These are phyloP conservation scores for Cuniculus paca DNA, from an alignment of 2,797 vertebrate genomes.

Conservation along the genomic window DNA sequence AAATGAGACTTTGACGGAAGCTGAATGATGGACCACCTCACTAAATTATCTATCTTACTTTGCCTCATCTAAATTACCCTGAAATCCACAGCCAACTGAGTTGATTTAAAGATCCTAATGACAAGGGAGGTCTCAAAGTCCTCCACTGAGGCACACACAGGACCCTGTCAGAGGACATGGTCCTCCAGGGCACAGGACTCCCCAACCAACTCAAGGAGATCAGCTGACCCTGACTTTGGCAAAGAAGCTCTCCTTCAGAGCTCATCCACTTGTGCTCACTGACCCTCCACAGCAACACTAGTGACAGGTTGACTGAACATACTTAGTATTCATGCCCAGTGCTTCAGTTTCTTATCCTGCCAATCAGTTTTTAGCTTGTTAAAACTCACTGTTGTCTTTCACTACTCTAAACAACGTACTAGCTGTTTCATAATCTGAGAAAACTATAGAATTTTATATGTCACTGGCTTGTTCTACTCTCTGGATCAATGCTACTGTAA, in stretches of 20 bases:
- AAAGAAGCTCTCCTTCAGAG: not conserved
- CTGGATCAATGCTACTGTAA: not conserved
- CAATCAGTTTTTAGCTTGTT: not conserved
- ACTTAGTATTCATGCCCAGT: not conserved
- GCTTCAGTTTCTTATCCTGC: not conserved
- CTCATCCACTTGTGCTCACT: not conserved
- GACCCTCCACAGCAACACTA: not conserved
- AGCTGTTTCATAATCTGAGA: not conserved
- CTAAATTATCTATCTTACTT: not conserved
- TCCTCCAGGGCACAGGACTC: not conserved
- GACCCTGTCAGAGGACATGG: not conserved
- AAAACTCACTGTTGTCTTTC: not conserved
- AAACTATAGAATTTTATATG: not conserved
- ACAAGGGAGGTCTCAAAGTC: not conserved
- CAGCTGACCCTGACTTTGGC: not conserved
- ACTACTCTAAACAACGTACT: not conserved
- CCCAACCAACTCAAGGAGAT: not conserved
- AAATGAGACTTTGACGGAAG: not conserved
- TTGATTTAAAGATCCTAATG: conserved; percentile 25
- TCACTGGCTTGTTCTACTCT: not conserved
- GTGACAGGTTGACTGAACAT: not conserved
- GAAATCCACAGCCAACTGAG: not conserved
- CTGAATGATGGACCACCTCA: not conserved
- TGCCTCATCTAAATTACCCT: not conserved
- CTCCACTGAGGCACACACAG: not conserved